These are phyloP conservation scores for Thera britannica DNA, from an alignment of 2,888 invertebrate genomes.

Conservation along the genomic window DNA sequence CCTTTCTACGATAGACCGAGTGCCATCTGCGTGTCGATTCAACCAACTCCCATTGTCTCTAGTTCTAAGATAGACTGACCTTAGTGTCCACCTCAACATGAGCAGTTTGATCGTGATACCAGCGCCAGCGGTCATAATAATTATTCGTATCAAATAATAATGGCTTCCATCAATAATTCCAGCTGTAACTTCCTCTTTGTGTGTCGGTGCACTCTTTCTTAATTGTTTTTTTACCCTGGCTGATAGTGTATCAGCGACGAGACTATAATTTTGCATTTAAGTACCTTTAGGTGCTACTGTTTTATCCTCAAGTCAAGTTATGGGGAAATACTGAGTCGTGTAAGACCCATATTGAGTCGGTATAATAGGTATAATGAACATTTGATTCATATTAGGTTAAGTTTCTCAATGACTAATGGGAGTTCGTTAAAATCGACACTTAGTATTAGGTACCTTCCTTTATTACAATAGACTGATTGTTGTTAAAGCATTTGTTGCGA, in stretches of 20 bases:
- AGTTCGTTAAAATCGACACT: conserved; percentile 64
- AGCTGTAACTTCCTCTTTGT: conserved; percentile 9
- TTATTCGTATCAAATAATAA: not conserved
- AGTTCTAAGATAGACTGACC: conserved; percentile 10
- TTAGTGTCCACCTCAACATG: not conserved
- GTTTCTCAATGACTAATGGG: conserved; percentile 60
- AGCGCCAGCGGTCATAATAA: not conserved
- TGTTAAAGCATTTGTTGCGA: conserved; percentile 83
- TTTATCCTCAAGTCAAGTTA: conserved; percentile 21
- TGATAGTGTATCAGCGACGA: conserved; percentile 21
- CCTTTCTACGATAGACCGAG: conserved; percentile 80
- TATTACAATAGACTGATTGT: conserved; percentile 84
- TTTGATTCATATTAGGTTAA: conserved; percentile 40
- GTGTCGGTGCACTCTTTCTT: conserved; percentile 12
- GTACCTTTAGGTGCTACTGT: conserved; percentile 5
- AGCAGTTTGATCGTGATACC: not conserved
- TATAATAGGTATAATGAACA: conserved; percentile 9
- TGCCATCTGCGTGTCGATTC: conserved; percentile 61
- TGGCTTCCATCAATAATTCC: not conserved
- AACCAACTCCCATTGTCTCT: conserved; percentile 54
- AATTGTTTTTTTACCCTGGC: conserved; percentile 31
- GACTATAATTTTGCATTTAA: conserved; percentile 7
- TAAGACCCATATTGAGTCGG: conserved; percentile 16
- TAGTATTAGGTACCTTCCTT: conserved; percentile 70
- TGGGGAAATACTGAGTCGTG: conserved; percentile 29